Base-by-base conservation (phyloP, 2,888 invertebrate species). In the Tenthredo mesomela region DNA sequence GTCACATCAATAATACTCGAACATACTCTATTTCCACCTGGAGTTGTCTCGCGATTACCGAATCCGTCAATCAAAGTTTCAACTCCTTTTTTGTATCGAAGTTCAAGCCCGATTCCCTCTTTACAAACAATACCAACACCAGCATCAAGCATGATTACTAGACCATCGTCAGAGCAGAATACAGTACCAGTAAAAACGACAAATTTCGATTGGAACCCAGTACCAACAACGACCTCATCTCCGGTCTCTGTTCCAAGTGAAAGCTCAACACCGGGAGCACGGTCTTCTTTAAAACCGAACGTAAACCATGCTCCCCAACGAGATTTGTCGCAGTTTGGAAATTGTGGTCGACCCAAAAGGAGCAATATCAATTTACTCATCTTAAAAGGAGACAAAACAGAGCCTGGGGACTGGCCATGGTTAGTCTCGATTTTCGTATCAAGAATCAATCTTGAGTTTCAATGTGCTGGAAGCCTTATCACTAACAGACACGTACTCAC, bases 321-420 rank as follows among this genome's bases (percentile, higher is more conserved):
- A 82, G 82, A 65, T 61, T 47, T 58, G 18, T n/a, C 2, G 5
- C 43, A 82, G 12, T n/a, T 21, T 29, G 33, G 18, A 80, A 80
- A 71, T 37, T 90, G 90, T 18, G 91, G 91, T 12, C 86, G 88
- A 7, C 82, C 86, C 10, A 85, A 65, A 18, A 84, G 77, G 15
- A 77, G 61, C 5, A 87, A 85, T 4, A 82, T 89, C 15, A 91
- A 91, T 87, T 88, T 86, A 15, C 86, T 93, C 50, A 89, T 93
- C 10, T 87, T 90, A 3, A 89, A 89, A 12, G 93, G 93, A 0
- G 61, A 93, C 6, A 93, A 93, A 0, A 91, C 93, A 21, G 85
- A 61, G 0, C 90, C 88, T 18, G 92, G 91, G 1, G 95, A 95
- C 29, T 95, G 96, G 95, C 96, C 96, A 0, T 96, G 96, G 96